Evolutionary conservation across 2,888 invertebrate species (phyloP), one percentile per base, ranked within the genome.

Genomic region (Miltochrista miniata): DNA sequence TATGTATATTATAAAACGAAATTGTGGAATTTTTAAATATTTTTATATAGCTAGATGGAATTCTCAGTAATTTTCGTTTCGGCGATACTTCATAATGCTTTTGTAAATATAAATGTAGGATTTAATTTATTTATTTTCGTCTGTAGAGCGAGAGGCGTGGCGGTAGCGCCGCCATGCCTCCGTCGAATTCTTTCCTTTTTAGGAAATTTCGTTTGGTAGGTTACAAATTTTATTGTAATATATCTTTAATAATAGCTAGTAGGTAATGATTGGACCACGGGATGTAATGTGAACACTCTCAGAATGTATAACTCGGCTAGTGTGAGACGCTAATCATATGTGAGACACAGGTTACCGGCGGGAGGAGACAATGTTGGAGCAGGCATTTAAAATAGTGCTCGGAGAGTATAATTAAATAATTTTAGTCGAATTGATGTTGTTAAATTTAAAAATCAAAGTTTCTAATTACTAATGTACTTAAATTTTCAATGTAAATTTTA

Each of bases 391-490:
- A 90, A 89, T 79, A 76, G 85, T 83, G 90, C 90, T 90, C 90
- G 79, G 72, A 75, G 75, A 76, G 76, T n/a, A n/a, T n/a, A n/a
- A 75, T 78, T 79, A 82, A 83, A 81, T 84, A 83, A 83, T 83
- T 83, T 83, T 90, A 91, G 90, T 90, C 86, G 83, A 88, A 90
- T 90, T 84, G 90, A 90, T 90, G 90, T 90, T 91, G 90, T 90
- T 90, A 67, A 85, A 83, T 80, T 85, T 7, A 85, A 71, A 85
- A 89, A 87, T 87, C 82, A 87, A 90, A 87, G 86, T 90, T 88
- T 90, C 87, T 89, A 87, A 88, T 83, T 83, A 83, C 62, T 87
- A 87, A 85, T 88, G 90, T 90, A 90, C 90, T 91, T 90, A 91
- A 69, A 86, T 83, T 79, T 87, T 89, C 88, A 87, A 86, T 89